Conservation (phyloP, 2,797 vertebrate genomes). For the Tadarida brasiliensis region DNA sequence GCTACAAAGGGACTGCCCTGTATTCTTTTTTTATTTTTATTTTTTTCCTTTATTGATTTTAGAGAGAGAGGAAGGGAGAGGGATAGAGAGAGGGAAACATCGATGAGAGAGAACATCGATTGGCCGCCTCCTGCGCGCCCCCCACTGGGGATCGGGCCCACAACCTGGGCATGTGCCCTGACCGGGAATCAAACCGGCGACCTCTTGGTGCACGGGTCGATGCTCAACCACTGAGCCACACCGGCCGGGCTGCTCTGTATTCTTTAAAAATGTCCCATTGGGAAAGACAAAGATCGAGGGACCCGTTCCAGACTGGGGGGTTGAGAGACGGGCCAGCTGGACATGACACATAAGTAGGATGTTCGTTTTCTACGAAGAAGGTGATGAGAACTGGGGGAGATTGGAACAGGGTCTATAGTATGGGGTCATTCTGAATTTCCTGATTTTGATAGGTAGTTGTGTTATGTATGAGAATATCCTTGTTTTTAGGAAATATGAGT, state of each 20-base stretch:
- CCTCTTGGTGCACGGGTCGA: too few species aligned
- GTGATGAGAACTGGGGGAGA: neutral
- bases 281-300: neutral
- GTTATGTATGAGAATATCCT: neutral
- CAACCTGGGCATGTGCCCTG: too few species aligned
- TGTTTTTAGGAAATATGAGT: neutral
- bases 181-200: too few species aligned
- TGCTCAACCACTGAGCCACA: too few species aligned
- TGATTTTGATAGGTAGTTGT: neutral
- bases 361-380: neutral
- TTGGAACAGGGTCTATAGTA: neutral
- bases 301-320: neutral
- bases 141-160: too few species aligned
- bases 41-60: too few species aligned
- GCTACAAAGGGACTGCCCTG: too few species aligned
- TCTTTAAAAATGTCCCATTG: neutral
- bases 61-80: too few species aligned
- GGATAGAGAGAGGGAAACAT: too few species aligned
- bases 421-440: neutral
- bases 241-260: neutral
- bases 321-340: neutral
- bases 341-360: rapidly evolving
- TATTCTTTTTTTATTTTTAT: neutral
- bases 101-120: too few species aligned
- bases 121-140: too few species aligned